These are phyloP conservation scores for Stercorarius parasiticus DNA, from an alignment of 2,113 vertebrate genomes.

Conservation along the genomic window DNA sequence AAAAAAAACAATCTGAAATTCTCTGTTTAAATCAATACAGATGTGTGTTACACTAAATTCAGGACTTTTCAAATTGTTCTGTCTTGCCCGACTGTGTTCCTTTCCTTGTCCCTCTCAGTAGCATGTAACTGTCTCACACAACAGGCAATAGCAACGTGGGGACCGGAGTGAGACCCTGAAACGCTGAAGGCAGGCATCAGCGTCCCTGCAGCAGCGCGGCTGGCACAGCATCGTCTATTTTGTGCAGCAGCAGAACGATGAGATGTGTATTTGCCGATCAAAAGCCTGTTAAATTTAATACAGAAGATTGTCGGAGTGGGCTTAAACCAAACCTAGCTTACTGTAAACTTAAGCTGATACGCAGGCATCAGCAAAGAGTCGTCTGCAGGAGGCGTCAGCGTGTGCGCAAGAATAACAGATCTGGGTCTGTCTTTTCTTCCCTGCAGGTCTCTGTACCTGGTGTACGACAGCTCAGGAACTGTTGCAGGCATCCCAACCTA, in stretches of 20 bases:
- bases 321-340: neutral
- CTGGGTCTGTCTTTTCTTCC: neutral
- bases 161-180: neutral
- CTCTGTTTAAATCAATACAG: neutral
- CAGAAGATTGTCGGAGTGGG: neutral
- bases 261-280: neutral
- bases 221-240: accelerated
- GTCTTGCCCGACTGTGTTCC: accelerated
- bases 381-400: neutral
- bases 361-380: neutral
- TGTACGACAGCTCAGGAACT: conserved; percentile 79
- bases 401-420: neutral
- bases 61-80: neutral
- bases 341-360: neutral
- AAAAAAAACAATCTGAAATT: neutral
- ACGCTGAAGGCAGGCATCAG: neutral
- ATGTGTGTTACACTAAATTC: neutral
- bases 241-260: neutral
- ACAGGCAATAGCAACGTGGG: accelerated
- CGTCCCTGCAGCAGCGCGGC: neutral
- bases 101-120: neutral
- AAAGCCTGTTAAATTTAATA: neutral
- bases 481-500: conserved; percentile 83
- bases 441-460: conserved; percentile 85
- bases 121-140: neutral